phyloP scores from a whole-genome alignment of 2,113 vertebrate species.

The Aphyosemion australe region DNA sequence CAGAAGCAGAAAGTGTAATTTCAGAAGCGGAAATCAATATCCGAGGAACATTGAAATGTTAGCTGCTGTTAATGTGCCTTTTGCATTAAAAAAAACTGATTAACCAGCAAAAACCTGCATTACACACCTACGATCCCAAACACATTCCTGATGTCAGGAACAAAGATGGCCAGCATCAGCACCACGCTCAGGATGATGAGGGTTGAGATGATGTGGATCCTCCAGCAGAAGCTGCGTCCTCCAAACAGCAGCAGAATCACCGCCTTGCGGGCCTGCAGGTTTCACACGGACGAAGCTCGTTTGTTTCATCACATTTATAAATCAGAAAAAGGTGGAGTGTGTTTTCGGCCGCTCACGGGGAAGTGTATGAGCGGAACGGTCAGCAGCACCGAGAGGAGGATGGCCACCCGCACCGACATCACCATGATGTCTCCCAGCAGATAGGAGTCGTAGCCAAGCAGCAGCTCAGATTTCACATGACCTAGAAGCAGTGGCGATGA shows the following conservation, averaged over 20 bases:
- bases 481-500: constrained; percentile 72
- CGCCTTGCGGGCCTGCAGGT: constrained; percentile 88
- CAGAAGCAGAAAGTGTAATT: constrained; percentile 34
- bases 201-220: constrained; percentile 83
- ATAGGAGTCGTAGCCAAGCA: constrained; percentile 84
- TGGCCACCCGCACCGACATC: constrained; percentile 86
- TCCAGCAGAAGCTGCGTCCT: constrained; percentile 82
- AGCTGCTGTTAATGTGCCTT: constrained; percentile 17
- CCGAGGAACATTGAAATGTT: constrained; percentile 22
- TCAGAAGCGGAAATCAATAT: constrained; percentile 47
- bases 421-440: constrained; percentile 85
- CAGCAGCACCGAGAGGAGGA: constrained; percentile 88
- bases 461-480: constrained; percentile 87
- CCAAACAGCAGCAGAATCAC: constrained; percentile 82
- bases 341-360: constrained; percentile 83
- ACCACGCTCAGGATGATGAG: constrained; percentile 82
- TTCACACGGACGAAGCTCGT: constrained; percentile 1
- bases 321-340: background rate
- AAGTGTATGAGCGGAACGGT: constrained; percentile 96
- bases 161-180: constrained; percentile 88
- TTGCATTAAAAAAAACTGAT: background rate
- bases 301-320: background rate
- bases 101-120: background rate
- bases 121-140: constrained; percentile 94
- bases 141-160: constrained; percentile 90